A percentile compares a stretch with the other conserved stretches of the same genome.
These are phyloP conservation scores for Callospermophilus lateralis DNA, from an alignment of 2,113 vertebrate species.

Conservation along the genomic window DNA sequence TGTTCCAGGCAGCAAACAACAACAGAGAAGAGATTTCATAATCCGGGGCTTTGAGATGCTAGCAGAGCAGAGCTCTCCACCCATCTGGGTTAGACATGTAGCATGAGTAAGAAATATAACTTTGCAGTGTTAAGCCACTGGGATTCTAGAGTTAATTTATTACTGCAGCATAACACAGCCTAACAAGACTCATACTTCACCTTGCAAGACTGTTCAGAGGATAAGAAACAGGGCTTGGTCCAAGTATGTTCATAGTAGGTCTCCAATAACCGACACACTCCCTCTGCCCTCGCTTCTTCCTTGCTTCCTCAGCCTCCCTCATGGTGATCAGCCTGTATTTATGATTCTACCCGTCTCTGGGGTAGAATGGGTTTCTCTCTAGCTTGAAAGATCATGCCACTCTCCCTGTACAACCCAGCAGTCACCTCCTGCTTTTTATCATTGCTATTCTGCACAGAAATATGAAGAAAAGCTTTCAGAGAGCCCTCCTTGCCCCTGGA, in stretches of 20 bases:
- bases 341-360: background rate
- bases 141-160: background rate
- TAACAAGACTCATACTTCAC: background rate
- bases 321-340: background rate
- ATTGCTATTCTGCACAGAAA: background rate
- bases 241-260: background rate
- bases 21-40: no score
- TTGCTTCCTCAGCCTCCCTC: background rate
- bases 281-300: no score
- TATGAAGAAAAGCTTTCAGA: background rate
- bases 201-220: background rate
- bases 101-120: background rate
- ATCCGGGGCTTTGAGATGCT: background rate
- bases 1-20: background rate
- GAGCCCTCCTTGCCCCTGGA: background rate
- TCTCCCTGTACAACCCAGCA: fast-evolving
- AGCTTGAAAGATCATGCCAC: background rate
- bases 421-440: background rate
- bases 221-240: background rate
- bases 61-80: background rate
- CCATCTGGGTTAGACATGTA: fast-evolving
- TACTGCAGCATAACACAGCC: background rate
- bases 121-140: background rate
- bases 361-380: background rate
- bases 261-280: background rate